Conservation (phyloP, 2,888 invertebrate species). For the Heliconius sara region DNA sequence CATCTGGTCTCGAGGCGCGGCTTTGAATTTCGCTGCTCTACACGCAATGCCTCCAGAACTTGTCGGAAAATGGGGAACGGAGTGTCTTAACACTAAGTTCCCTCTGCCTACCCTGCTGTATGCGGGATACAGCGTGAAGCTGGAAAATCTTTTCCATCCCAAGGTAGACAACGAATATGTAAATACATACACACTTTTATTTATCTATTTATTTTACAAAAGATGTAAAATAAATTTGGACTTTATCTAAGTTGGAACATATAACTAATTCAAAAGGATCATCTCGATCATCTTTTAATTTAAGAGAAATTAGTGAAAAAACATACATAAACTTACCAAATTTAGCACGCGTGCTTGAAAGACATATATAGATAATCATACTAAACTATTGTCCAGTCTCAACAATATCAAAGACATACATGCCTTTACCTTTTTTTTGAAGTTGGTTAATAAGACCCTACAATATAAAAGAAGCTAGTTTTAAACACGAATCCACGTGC, state of each 20-base stretch:
- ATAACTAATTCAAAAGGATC: neutral
- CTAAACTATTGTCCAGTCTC: neutral
- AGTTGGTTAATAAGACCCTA: neutral
- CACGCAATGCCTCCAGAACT: too few relatives aligned
- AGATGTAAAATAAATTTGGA: neutral
- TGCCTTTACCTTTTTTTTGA: neutral
- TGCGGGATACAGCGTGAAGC: too few relatives aligned
- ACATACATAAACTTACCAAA: neutral
- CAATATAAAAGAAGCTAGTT: slow-evolving; percentile 11
- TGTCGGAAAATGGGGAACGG: too few relatives aligned
- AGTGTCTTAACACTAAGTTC: too few relatives aligned
- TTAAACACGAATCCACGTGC: slow-evolving; percentile 22
- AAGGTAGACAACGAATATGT: too few relatives aligned
- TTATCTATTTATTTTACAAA: too few relatives aligned
- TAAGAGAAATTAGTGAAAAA: neutral
- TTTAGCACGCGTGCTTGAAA: neutral
- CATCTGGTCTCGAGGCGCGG: neutral
- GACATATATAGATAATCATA: neutral
- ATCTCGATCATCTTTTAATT: too few relatives aligned
- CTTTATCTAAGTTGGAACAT: neutral
- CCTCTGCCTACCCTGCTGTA: too few relatives aligned
- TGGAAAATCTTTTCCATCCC: too few relatives aligned
- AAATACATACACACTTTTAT: too few relatives aligned
- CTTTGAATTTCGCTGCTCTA: too few relatives aligned
- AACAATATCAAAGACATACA: neutral